Percentiles rank a stretch among this genome's conserved stretches.
phyloP scores from a whole-genome alignment of 2,797 vertebrate genomes.

The Enteromius afrohamiltoni region DNA sequence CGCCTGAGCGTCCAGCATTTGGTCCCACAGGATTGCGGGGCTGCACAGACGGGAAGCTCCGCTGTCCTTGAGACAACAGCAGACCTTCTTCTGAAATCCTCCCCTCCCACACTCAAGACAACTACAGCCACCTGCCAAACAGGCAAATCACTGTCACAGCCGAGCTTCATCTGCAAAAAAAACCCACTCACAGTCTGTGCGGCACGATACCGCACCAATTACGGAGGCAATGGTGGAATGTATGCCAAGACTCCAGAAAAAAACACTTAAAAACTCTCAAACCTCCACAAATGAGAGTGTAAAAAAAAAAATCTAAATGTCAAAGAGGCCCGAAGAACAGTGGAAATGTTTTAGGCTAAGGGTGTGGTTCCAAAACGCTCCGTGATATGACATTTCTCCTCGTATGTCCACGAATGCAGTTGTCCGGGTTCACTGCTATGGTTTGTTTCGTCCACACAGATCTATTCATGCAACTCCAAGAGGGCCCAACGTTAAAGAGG shows the following conservation, averaged over 20 bases:
- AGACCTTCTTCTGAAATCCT: conserved; percentile 53
- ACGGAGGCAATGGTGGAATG: conserved; percentile 30
- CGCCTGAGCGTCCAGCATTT: conserved; percentile 47
- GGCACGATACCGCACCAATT: conserved; percentile 43
- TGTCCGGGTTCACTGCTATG: conserved; percentile 11
- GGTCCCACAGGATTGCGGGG: conserved; percentile 57
- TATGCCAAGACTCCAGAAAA: conserved; percentile 39
- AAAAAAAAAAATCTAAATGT: background rate
- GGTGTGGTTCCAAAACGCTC: conserved; percentile 51
- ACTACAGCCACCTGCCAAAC: conserved; percentile 58
- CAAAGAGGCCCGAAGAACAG: conserved; percentile 22
- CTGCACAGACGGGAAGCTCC: conserved; percentile 60
- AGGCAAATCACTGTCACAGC: conserved; percentile 58
- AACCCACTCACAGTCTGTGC: conserved; percentile 62
- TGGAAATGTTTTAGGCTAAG: conserved; percentile 35
- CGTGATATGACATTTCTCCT: conserved; percentile 43
- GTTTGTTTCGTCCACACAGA: conserved; percentile 6
- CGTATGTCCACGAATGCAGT: conserved; percentile 16
- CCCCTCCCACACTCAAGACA: conserved; percentile 60
- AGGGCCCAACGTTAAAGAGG: conserved; percentile 4
- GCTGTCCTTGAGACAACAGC: conserved; percentile 57
- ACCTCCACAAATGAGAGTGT: background rate
- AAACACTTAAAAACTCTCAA: conserved; percentile 40
- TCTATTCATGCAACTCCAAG: conserved; percentile 6
- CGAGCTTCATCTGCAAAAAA: conserved; percentile 55